Evolutionary conservation across 2,113 vertebrate species (phyloP).

Genomic region (Oceanodroma tethys): DNA sequence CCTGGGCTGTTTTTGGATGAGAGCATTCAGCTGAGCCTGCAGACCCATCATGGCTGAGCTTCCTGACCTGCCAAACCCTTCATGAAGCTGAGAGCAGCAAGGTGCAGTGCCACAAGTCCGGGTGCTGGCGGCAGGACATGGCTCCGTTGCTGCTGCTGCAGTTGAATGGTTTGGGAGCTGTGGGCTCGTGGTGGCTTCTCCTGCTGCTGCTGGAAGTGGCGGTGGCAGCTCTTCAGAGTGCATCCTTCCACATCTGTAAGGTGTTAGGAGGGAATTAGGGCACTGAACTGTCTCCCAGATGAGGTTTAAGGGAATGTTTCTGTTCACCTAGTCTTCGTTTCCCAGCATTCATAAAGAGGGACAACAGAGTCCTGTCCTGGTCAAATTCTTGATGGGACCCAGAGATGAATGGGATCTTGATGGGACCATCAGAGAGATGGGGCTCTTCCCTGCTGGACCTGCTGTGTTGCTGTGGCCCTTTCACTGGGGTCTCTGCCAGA

Average conservation of each 20-base stretch:
- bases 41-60: not conserved
- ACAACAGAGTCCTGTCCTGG: not conserved
- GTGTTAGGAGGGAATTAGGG: not conserved
- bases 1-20: not conserved
- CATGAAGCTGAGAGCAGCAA: not conserved
- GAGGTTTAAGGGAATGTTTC: not conserved
- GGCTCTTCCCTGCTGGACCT: not conserved
- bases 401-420: not conserved
- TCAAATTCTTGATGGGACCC: not conserved
- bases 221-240: not conserved
- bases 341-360: not conserved
- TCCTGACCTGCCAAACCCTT: rapidly evolving
- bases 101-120: not conserved
- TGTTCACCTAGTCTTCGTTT: not conserved
- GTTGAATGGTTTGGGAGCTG: not conserved
- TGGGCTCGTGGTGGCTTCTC: not conserved
- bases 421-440: not conserved
- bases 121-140: not conserved
- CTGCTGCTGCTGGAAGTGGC: not conserved
- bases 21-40: not conserved
- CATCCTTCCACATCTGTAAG: not conserved
- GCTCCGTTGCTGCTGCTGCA: not conserved
- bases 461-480: not conserved
- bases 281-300: not conserved
- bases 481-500: not conserved